Conservation (phyloP, 1,140 invertebrate genomes). For the Dendrolimus kikuchii region DNA sequence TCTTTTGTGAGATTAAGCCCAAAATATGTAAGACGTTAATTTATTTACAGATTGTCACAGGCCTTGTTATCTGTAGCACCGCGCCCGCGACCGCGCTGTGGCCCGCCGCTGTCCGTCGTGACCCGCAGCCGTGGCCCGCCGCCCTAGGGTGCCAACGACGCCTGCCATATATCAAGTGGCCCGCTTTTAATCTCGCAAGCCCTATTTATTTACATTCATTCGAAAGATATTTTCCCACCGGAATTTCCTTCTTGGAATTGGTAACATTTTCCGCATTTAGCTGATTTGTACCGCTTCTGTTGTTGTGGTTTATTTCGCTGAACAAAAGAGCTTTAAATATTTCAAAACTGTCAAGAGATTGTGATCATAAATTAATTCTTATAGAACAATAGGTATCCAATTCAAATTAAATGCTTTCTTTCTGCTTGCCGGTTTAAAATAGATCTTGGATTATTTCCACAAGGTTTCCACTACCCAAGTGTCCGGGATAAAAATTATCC, state of each 20-base stretch:
- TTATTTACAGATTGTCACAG: slow-evolving; percentile 21
- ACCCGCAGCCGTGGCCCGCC: slow-evolving; percentile 18
- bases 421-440: too few relatives aligned
- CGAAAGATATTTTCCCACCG: slow-evolving; percentile 55
- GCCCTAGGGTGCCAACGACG: slow-evolving; percentile 18
- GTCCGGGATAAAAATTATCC: too few relatives aligned
- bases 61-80: slow-evolving; percentile 24
- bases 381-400: too few relatives aligned
- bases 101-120: slow-evolving; percentile 11
- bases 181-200: slow-evolving; percentile 57
- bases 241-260: slow-evolving; percentile 50
- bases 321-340: slow-evolving; percentile 37
- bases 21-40: slow-evolving; percentile 1
- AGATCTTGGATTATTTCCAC: too few relatives aligned
- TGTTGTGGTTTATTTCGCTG: slow-evolving; percentile 36
- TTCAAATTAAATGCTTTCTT: too few relatives aligned
- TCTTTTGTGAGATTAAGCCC: not conserved
- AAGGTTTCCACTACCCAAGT: too few relatives aligned
- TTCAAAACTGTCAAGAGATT: slow-evolving; percentile 26
- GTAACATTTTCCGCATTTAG: slow-evolving; percentile 49
- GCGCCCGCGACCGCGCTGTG: slow-evolving; percentile 10
- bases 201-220: slow-evolving; percentile 66
- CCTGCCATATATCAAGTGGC: slow-evolving; percentile 38
- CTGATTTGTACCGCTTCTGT: slow-evolving; percentile 41
- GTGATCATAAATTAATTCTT: slow-evolving; percentile 24